Base-by-base conservation (phyloP, 2,113 vertebrate genomes). In the Bubo scandiacus region DNA sequence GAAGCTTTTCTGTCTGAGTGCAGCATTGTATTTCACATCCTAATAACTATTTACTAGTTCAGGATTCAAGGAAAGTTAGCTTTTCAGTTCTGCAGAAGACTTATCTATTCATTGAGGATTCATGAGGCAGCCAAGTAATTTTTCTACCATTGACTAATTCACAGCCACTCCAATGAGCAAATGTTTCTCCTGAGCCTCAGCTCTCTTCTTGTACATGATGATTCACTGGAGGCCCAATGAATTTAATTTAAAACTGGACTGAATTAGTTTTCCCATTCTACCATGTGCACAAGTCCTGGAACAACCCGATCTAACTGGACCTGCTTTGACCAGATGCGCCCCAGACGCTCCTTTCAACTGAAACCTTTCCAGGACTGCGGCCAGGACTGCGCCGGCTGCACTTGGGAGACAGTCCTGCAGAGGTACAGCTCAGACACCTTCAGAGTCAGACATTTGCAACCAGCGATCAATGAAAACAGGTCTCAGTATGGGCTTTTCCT, bases 331-430 rank as follows among this genome's bases (percentile, higher is more conserved):
- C 68, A 91, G 73, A 70, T 42, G 47, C 4, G 4, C 58, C 86
- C 80, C 67, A 88, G 68, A 52, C 12, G 23, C 12, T 20, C 19
- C 70, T 59, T 59, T 61, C 65, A 82, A 74, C 12, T 32, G 43
- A n/a, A 59, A 47, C 3, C 1, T 86, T 88, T 66, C 54, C 10
- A 0, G 21, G 65, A 19, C 30, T 62, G 51, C 51, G 74, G 67
- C 30, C 12, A 12, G 67, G 42, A 38, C 23, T 62, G 34, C 0
- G 0, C 59, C 1, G 3, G 49, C 72, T 34, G 18, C 23, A 2
- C 12, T 12, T 45, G 45, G 58, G 66, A 36, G n/a, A 36, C 16
- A 42, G 71, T 23, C 27, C 52, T 52, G 58, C 58, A 68, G 67
- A 63, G 27, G 23, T 59, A 19, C 11, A 65, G 74, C 66, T 23